phyloP scores from a whole-genome alignment of 2,113 vertebrate genomes.

The Recurvirostra avosetta region DNA sequence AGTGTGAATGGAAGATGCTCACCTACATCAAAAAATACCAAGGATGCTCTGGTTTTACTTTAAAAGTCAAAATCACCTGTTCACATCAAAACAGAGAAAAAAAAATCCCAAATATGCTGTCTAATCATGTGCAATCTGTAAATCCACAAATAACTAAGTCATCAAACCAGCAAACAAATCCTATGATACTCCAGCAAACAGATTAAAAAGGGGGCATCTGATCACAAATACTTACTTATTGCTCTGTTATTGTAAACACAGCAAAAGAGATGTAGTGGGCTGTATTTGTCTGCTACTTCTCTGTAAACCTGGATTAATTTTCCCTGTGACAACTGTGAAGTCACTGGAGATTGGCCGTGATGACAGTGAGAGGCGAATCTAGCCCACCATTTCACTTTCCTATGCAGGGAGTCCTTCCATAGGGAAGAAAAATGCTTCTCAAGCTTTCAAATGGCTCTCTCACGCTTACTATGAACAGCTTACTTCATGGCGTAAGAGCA shows the following conservation, averaged over 20 bases:
- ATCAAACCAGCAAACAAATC: conserved; percentile 30
- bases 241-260: neutral
- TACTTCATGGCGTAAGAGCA: neutral
- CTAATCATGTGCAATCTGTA: conserved; percentile 13
- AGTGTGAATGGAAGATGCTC: neutral
- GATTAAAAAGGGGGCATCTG: neutral
- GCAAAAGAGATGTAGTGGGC: neutral
- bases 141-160: neutral
- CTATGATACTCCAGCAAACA: neutral
- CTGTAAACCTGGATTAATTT: conserved; percentile 30
- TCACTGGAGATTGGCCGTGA: neutral
- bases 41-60: neutral
- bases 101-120: neutral
- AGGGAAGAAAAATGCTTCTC: neutral
- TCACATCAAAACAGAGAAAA: neutral
- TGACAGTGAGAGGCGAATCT: neutral
- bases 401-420: neutral
- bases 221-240: neutral
- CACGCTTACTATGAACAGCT: neutral
- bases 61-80: neutral
- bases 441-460: neutral
- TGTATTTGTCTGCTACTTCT: neutral
- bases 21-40: neutral
- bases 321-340: neutral
- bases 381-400: neutral